Evolutionary conservation across 2,113 vertebrate species (phyloP), one percentile per base, ranked within the genome.

Genomic region (Acrocephalus arundinaceus): DNA sequence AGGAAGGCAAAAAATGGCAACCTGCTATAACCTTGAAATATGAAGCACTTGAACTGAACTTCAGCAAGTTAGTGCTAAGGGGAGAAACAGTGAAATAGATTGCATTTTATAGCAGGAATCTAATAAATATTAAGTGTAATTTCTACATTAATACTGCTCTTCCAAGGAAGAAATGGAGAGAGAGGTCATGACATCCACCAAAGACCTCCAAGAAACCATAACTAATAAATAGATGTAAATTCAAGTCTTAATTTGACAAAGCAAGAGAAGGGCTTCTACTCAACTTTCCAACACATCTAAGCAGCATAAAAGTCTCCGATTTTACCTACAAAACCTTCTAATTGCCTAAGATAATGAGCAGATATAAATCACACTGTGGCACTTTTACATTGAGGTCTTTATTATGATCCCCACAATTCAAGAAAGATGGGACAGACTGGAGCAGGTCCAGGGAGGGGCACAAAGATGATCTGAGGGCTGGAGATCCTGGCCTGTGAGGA

Each of bases 251-350:
- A 7, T 45, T 82, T 68, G 43, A 91, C 22, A 75, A 37, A 67
- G 35, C 27, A 82, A 1, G 3, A 74, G 19, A 80, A 86, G 33
- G 49, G 27, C 11, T 75, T 87, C 11, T n/a, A 31, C 57, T 51
- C n/a, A 72, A 17, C 19, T 67, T 75, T 31, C 48, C 45, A 81
- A 41, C 22, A 15, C 4, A 33, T 10, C 8, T 39, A 43, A 79
- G 52, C 39, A 72, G 54, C 0, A 0, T 6, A 85, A 11, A 78
- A 74, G 6, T 4, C 39, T 39, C 21, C 0, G 1, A 28, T 75
- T 87, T 85, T 19, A 52, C 31, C 27, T 21, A 77, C 14, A 66
- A 70, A 77, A 78, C 1, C 18, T 82, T 73, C 15, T 41, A n/a
- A 46, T 22, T 54, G 21, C 10, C 28, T 39, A 59, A 49, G 31